phyloP scores from a whole-genome alignment of 1,140 invertebrate species.

The Eubasilissa regina region DNA sequence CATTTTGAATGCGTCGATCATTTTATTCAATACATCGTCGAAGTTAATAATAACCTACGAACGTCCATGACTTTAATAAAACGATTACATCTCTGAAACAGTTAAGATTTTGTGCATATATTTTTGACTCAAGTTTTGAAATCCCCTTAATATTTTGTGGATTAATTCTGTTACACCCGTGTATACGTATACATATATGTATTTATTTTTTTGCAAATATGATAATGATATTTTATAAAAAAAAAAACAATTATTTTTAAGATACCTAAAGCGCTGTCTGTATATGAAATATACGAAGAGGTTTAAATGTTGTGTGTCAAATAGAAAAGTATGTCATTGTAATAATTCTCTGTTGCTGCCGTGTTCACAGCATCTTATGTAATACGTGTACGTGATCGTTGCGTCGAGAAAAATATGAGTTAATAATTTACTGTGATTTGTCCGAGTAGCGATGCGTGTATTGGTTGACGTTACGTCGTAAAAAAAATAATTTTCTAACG shows the following conservation, averaged over 20 bases:
- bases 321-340: constrained; percentile 2
- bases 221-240: neutral
- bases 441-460: neutral
- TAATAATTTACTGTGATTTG: constrained; percentile 19
- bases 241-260: constrained; percentile 7
- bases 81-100: too few relatives aligned
- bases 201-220: neutral
- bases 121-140: too few relatives aligned
- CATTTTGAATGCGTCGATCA: too few relatives aligned
- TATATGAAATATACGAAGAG: constrained; percentile 6
- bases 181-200: too few relatives aligned
- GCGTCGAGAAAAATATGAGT: constrained; percentile 8
- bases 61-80: too few relatives aligned
- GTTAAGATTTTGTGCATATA: too few relatives aligned
- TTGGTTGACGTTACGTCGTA: too few relatives aligned
- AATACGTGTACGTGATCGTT: neutral
- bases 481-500: too few relatives aligned
- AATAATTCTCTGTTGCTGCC: constrained; percentile 1
- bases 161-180: too few relatives aligned
- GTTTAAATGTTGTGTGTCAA: constrained; percentile 17
- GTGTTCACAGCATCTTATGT: neutral
- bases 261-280: neutral
- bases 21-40: too few relatives aligned
- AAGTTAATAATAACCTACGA: too few relatives aligned
- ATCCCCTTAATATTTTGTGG: too few relatives aligned